Evolutionary conservation across 2,113 vertebrate species (phyloP), one percentile per base, ranked within the genome.

Genomic region (Hydrochoerus hydrochaeris): DNA sequence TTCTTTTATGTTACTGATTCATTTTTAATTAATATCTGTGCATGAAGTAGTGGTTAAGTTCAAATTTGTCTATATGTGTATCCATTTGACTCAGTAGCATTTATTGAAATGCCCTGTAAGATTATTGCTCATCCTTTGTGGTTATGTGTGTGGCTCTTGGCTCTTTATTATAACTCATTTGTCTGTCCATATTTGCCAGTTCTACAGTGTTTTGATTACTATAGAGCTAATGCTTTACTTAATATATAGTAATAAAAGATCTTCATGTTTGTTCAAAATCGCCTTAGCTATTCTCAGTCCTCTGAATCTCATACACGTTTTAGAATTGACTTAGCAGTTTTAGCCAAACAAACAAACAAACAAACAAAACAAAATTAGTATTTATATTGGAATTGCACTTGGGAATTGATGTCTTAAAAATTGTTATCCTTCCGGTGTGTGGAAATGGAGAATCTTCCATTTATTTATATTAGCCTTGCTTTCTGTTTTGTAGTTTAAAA

Each of bases 21-120:
- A 41, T 87, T 93, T 91, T 88, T 28, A 95, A 54, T 93, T 93
- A 52, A 30, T 75, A 19, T 57, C 71, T 85, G 7, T 44, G 17
- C 87, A 19, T 73, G 67, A 16, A 28, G 1, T 75, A 63, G 58
- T 32, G 44, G 1, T n/a, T 3, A 5, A 28, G 20, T 73, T 91
- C 5, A 75, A 2, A 65, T 87, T 82, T 84, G 93, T 78, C 60
- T 17, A 14, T 28, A 38, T 75, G 2, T 52, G 6, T 58, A 32
- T 63, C 26, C 49, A 13, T 0, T 63, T 81, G 28, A 44, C 60
- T 4, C 17, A 75, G 16, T 8, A 44, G 7, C 20, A 3, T 80
- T 52, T 85, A 52, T 32, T 84, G 77, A 86, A 73, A 80, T 88
- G 60, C 49, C 20, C 35, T 62, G 44, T 2, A 52, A 20, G 60